These are phyloP conservation scores for Alcedo atthis DNA, from an alignment of 2,797 vertebrate genomes.

Conservation along the genomic window DNA sequence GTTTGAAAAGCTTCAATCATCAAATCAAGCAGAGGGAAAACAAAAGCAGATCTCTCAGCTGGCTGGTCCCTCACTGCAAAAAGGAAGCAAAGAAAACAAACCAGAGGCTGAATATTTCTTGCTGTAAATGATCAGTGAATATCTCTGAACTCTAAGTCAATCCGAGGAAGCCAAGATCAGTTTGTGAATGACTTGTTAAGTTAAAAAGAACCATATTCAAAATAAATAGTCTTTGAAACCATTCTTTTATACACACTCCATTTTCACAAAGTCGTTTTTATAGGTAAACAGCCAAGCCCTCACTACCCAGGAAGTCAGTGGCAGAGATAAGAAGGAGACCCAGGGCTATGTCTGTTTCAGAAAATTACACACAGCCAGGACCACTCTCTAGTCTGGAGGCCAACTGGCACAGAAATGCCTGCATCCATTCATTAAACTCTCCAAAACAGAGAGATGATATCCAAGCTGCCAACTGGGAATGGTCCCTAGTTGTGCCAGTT, in stretches of 20 bases:
- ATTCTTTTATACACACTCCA: neutral
- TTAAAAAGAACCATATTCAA: conserved; percentile 47
- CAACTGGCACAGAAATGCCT: conserved; percentile 49
- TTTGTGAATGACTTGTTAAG: conserved; percentile 52
- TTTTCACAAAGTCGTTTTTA: conserved; percentile 38
- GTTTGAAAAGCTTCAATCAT: conserved; percentile 68
- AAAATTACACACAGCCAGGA: neutral
- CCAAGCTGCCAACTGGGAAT: conserved; percentile 49
- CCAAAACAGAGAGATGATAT: conserved; percentile 46
- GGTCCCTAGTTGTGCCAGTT: neutral
- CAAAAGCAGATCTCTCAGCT: conserved; percentile 65
- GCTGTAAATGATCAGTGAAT: conserved; percentile 54
- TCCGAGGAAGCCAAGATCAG: conserved; percentile 40
- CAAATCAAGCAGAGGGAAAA: conserved; percentile 53
- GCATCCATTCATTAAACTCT: conserved; percentile 56
- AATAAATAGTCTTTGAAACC: conserved; percentile 55
- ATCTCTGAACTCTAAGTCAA: conserved; percentile 12
- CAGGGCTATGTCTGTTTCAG: conserved; percentile 45
- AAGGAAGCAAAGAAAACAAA: conserved; percentile 67
- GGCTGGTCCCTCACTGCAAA: neutral
- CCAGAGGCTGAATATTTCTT: conserved; percentile 23
- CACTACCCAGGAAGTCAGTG: conserved; percentile 35
- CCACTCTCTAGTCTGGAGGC: conserved; percentile 2
- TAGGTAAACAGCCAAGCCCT: conserved; percentile 42
- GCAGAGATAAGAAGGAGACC: conserved; percentile 54